phyloP scores from a whole-genome alignment of 2,113 vertebrate genomes.

The Pseudopipra pipra region DNA sequence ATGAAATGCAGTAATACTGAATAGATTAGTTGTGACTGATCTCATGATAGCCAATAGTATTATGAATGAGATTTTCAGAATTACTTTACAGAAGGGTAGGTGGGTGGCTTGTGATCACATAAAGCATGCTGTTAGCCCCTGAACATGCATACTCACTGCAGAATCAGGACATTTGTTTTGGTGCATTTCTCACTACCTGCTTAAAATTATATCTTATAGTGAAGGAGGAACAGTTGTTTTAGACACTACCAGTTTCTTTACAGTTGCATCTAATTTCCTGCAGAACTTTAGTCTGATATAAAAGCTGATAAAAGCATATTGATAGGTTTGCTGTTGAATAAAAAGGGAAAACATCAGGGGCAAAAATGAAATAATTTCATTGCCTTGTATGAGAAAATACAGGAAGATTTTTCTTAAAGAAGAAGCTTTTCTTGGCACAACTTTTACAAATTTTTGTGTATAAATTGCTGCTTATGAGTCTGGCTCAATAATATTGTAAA shows the following conservation, averaged over 20 bases:
- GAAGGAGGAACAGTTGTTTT: background rate
- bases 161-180: background rate
- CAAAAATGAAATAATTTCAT: background rate
- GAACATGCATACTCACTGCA: background rate
- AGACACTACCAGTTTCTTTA: background rate
- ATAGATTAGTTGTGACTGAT: conserved; percentile 44
- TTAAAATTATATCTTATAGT: background rate
- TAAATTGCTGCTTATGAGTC: background rate
- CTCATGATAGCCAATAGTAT: conserved; percentile 25
- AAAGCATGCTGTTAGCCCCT: background rate
- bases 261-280: background rate
- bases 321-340: background rate
- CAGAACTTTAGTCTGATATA: background rate
- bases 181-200: background rate
- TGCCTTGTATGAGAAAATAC: background rate
- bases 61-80: conserved; percentile 2
- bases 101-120: background rate
- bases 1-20: conserved; percentile 49
- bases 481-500: background rate
- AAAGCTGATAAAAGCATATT: background rate
- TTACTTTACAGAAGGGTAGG: background rate
- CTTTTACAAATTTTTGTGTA: background rate
- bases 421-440: background rate
- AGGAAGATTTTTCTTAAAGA: background rate
- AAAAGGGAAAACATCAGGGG: background rate